Percentiles rank a stretch among this genome's conserved stretches.
These are phyloP conservation scores for Pampusana beccarii DNA, from an alignment of 2,113 vertebrate species.

Conservation along the genomic window DNA sequence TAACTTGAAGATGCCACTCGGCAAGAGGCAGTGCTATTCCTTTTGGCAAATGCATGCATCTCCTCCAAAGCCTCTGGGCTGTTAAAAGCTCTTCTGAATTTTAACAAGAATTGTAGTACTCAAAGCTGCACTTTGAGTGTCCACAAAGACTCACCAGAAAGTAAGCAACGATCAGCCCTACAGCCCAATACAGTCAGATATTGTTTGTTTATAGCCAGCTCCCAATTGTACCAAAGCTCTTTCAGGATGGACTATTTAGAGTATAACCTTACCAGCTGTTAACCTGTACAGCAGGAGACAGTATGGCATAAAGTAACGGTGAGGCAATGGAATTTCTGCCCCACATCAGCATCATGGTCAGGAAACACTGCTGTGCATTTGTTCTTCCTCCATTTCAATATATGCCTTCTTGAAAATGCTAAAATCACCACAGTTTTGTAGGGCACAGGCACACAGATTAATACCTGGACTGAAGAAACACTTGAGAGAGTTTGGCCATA, in stretches of 20 bases:
- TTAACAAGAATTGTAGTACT: background rate
- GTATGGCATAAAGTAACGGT: background rate
- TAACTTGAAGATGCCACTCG: background rate
- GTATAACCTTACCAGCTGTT: background rate
- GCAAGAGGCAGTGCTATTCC: background rate
- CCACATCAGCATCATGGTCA: background rate
- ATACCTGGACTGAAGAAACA: background rate
- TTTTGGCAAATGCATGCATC: background rate
- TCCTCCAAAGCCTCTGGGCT: background rate
- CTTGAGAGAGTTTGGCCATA: background rate
- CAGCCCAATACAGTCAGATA: background rate
- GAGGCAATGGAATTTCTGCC: background rate
- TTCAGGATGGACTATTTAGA: background rate
- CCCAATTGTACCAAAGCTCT: background rate
- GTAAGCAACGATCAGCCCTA: background rate
- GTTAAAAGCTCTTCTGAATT: background rate
- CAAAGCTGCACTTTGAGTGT: background rate
- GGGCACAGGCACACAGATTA: background rate
- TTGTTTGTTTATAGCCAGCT: background rate
- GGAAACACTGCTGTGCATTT: background rate
- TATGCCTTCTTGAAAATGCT: background rate
- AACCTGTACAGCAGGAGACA: background rate
- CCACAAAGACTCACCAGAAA: background rate
- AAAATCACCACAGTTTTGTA: background rate
- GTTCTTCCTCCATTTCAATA: background rate